A percentile compares a stretch with the other conserved stretches of the same genome.
Conservation (phyloP, 30 jellyfish, hydroid and myxozoan genomes). For the Rhopilema esculentum region DNA sequence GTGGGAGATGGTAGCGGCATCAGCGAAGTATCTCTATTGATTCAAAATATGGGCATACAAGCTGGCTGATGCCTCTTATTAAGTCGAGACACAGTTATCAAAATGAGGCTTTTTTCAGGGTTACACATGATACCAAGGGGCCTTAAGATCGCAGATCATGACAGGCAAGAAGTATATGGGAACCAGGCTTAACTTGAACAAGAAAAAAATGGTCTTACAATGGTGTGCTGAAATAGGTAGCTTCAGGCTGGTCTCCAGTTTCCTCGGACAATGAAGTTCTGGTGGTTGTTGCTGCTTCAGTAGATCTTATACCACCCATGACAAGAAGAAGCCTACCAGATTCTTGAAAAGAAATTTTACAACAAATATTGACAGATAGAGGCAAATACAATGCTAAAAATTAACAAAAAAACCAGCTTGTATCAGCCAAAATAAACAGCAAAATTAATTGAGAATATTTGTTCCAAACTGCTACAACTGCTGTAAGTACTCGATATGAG, state of each 20-base stretch:
- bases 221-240: conserved; percentile 44
- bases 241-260: conserved; percentile 46
- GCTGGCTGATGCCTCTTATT: too few relatives aligned
- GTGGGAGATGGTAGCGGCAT: too few relatives aligned
- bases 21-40: too few relatives aligned
- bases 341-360: conserved; percentile 26
- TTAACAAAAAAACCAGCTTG: too few relatives aligned
- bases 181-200: background rate
- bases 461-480: too few relatives aligned
- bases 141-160: too few relatives aligned
- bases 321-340: conserved; percentile 77
- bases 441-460: too few relatives aligned
- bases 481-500: too few relatives aligned
- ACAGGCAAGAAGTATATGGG: background rate
- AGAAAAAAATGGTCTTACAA: conserved; percentile 30
- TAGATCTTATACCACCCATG: conserved; percentile 77
- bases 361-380: background rate
- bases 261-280: conserved; percentile 37
- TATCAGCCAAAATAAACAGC: background rate
- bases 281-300: background rate
- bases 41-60: too few relatives aligned
- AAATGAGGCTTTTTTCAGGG: too few relatives aligned
- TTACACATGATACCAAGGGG: too few relatives aligned
- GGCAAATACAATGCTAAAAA: background rate
- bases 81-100: too few relatives aligned